Base-by-base conservation (phyloP, 2,113 vertebrate genomes). In the Plecturocebus donacophilus region DNA sequence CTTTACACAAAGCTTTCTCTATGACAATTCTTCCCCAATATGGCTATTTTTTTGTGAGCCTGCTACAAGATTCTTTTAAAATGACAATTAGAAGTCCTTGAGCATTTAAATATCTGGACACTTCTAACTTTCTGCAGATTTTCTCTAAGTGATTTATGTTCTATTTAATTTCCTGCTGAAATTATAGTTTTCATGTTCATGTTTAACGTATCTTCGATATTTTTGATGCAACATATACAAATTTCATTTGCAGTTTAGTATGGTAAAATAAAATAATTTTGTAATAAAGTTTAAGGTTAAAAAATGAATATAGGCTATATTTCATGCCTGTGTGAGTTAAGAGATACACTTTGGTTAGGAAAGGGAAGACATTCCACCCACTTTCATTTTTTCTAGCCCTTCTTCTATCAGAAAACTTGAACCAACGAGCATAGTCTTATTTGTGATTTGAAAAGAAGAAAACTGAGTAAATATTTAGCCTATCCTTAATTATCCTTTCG, bases 381-480 rank as follows among this genome's bases (percentile, higher is more conserved):
- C 21, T 27, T 10, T 21, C 23, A 30, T 92, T 88, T 93, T 91
- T 76, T 25, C 7, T 25, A 90, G 4, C 47, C 58, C 32, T 64
- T 95, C 93, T 96, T 76, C 89, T 96, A 71, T 64, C 77, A 93
- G 91, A 97, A 98, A 96, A 94, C 47, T 95, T 85, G 0, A 98
- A 92, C 92, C 35, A 96, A 91, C 23, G 54, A 91, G 32, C 79
- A 91, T 87, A 91, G 90, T 93, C 84, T 91, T 96, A 94, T 88
- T 96, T 98, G 80, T 90, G 83, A 96, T 93, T 96, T 97, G 98
- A 98, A 93, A 87, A 97, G 79, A 82, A 76, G 68, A 97, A 70
- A 98, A 97, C 95, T 73, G n/a, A 54, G 91, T 93, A 98, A 98
- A 98, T 98, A 98, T 98, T 98, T 98, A 98, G 94, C 91, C 40